These are phyloP conservation scores for Drosophila auraria DNA, from an alignment of 1,140 invertebrate species.

Conservation along the genomic window DNA sequence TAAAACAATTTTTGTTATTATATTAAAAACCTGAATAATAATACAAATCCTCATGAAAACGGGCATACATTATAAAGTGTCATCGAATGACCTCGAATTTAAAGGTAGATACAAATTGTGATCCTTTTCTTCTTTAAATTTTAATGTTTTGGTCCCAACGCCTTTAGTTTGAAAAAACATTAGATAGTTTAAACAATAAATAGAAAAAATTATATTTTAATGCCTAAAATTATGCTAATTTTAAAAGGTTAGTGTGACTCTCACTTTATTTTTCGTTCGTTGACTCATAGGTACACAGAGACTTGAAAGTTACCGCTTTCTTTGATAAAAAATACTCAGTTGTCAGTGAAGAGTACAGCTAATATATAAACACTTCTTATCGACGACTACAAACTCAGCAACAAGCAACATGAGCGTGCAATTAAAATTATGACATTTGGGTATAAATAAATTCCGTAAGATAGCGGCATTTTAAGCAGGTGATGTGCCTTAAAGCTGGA, in stretches of 20 bases:
- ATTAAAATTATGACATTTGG: conserved; percentile 49
- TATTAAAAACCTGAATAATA: not conserved
- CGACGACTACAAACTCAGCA: conserved; percentile 14
- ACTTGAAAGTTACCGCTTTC: conserved; percentile 49
- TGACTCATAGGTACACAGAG: conserved; percentile 37
- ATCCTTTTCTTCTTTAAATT: no score
- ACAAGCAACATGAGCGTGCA: conserved; percentile 17
- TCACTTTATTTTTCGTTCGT: conserved; percentile 12
- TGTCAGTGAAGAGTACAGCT: conserved; percentile 10
- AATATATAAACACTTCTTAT: conserved; percentile 46
- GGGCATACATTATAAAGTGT: not conserved
- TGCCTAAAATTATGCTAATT: conserved; percentile 24
- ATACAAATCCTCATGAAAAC: not conserved
- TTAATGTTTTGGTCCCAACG: no score
- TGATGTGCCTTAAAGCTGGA: conserved; percentile 6
- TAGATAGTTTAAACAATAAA: not conserved
- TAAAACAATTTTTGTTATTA: no score
- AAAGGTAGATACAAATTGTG: no score
- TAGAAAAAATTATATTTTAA: not conserved
- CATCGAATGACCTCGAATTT: not conserved
- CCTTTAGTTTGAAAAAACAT: not conserved
- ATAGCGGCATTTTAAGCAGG: conserved; percentile 21
- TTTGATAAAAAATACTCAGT: conserved; percentile 32
- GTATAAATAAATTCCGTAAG: conserved; percentile 31
- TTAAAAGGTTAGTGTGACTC: conserved; percentile 5